Evolutionary conservation across 2,113 vertebrate genomes (phyloP).

Genomic region (Callipepla squamata): DNA sequence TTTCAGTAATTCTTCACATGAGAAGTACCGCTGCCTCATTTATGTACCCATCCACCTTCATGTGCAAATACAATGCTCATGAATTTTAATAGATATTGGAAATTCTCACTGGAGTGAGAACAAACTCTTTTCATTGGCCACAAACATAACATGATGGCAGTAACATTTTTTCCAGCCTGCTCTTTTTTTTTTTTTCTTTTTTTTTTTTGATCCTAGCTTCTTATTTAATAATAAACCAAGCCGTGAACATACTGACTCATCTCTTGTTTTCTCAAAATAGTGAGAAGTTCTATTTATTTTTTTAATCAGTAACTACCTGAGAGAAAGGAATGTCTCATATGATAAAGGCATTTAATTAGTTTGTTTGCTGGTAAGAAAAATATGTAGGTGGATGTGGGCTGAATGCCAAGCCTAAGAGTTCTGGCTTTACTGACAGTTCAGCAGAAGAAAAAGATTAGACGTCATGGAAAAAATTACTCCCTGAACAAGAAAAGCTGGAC

Average conservation of each 20-base stretch:
- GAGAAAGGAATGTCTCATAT: conserved; percentile 69
- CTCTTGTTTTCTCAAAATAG: conserved; percentile 70
- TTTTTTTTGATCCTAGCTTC: conserved; percentile 34
- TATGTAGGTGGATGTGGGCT: conserved; percentile 53
- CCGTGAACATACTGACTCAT: conserved; percentile 54
- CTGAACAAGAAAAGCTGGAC: conserved; percentile 67
- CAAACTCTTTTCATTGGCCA: background rate
- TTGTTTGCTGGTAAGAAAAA: conserved; percentile 68
- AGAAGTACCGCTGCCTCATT: background rate
- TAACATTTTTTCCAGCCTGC: conserved; percentile 25
- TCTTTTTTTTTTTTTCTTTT: background rate
- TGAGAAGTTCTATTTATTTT: conserved; percentile 66
- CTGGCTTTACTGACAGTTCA: conserved; percentile 69
- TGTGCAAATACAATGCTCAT: conserved; percentile 27
- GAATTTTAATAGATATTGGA: conserved; percentile 50
- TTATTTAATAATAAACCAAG: conserved; percentile 64
- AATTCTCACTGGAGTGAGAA: conserved; percentile 11
- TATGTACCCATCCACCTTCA: conserved; percentile 13
- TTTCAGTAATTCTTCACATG: background rate
- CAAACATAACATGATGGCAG: background rate
- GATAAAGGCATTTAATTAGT: conserved; percentile 74
- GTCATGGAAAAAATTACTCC: conserved; percentile 66
- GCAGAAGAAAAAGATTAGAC: conserved; percentile 58
- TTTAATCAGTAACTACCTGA: conserved; percentile 66
- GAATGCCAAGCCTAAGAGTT: conserved; percentile 57